A percentile compares a stretch with the other conserved stretches of the same genome.
Conservation (phyloP, 2,113 vertebrate species). For the Zapus hudsonius region DNA sequence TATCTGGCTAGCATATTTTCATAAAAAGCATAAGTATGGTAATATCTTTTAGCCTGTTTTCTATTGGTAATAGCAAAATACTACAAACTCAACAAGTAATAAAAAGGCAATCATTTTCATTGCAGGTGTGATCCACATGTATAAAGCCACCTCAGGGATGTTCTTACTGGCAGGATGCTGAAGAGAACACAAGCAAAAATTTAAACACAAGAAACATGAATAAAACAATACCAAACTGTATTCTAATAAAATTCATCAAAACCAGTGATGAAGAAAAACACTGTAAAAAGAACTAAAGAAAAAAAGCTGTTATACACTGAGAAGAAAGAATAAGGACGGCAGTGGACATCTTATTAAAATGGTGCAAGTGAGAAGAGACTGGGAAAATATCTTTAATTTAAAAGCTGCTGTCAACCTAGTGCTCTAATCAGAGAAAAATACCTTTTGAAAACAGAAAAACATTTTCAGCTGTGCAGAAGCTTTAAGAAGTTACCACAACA, state of each 20-base stretch:
- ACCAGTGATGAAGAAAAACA: background rate
- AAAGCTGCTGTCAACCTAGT: background rate
- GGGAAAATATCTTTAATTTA: background rate
- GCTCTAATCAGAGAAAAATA: conserved; percentile 3
- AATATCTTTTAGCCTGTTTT: background rate
- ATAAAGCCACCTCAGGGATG: background rate
- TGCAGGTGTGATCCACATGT: background rate
- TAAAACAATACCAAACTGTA: background rate
- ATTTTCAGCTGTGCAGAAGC: conserved; percentile 3
- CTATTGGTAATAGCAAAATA: background rate
- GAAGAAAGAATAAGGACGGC: background rate
- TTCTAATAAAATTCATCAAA: conserved; percentile 36
- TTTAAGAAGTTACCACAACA: background rate
- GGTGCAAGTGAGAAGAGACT: background rate
- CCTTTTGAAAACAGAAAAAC: background rate
- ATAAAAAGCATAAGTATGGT: background rate
- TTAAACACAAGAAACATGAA: background rate
- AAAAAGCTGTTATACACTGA: background rate
- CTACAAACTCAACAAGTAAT: background rate
- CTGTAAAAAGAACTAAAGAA: background rate
- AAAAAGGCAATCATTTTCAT: background rate
- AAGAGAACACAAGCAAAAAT: background rate
- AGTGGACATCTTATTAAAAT: conserved; percentile 35
- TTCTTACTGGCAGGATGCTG: background rate
- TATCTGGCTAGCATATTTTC: background rate